phyloP scores from a whole-genome alignment of 1,140 invertebrate species.

The Colletes latitarsis region DNA sequence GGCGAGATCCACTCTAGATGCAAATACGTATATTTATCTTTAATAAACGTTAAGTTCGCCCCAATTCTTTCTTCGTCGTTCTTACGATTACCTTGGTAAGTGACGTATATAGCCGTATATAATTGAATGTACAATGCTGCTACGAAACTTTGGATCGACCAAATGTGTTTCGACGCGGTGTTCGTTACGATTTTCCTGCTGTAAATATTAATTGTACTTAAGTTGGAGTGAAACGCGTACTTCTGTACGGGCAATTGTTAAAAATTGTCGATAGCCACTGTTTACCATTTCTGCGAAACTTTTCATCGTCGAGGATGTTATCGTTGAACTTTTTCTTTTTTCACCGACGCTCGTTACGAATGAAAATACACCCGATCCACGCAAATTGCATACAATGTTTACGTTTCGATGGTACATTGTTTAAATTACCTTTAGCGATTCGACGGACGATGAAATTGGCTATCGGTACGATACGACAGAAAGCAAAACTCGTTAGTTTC shows the following conservation, averaged over 20 bases:
- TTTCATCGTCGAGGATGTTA: not conserved
- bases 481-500: conserved; percentile 25
- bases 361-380: not conserved
- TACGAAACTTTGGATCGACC: not conserved
- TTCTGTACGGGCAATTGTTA: not conserved
- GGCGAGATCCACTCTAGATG: conserved; percentile 46
- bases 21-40: conserved; percentile 15
- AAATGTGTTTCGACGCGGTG: conserved; percentile 27
- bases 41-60: conserved; percentile 18
- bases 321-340: not conserved
- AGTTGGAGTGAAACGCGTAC: not conserved
- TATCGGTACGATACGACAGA: conserved; percentile 3
- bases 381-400: not conserved
- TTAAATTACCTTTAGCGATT: not conserved
- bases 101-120: not conserved
- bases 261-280: not conserved
- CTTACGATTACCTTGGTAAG: conserved; percentile 2
- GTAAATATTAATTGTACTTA: conserved; percentile 30
- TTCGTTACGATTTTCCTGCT: conserved; percentile 20
- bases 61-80: conserved; percentile 9
- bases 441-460: not conserved
- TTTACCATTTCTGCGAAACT: not conserved
- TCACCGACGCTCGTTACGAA: not conserved
- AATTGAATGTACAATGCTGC: conserved; percentile 1
- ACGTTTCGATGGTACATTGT: not conserved